Conservation (phyloP, 2,888 invertebrate species). For the Drosophila stalkeri region DNA sequence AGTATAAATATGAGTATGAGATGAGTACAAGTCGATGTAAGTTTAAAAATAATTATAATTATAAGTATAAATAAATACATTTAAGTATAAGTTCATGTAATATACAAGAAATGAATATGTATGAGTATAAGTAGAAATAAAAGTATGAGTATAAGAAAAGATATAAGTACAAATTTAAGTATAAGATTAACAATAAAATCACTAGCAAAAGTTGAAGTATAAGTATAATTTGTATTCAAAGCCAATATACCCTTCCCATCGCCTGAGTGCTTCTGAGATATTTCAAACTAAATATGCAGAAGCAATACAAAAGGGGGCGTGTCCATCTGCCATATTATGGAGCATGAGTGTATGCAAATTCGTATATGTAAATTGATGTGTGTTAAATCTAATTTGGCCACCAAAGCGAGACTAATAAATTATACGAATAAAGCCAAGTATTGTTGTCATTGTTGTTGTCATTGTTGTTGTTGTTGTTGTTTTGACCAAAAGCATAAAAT, state of each 20-base stretch:
- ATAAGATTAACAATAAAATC: neutral
- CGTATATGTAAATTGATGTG: constrained; percentile 24
- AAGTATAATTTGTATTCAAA: neutral
- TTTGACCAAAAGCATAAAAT: constrained; percentile 66
- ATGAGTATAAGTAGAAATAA: neutral
- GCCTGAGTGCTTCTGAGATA: neutral
- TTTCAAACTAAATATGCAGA: constrained; percentile 26
- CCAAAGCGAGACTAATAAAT: constrained; percentile 48
- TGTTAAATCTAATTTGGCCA: constrained; percentile 39
- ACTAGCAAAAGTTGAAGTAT: neutral
- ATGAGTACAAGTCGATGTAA: neutral
- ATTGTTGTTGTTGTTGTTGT: constrained; percentile 10
- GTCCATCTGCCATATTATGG: neutral
- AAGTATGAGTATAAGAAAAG: neutral
- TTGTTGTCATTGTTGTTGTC: constrained; percentile 13
- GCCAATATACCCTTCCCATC: neutral
- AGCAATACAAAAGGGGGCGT: constrained; percentile 14
- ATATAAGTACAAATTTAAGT: neutral
- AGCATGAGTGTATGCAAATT: constrained; percentile 12
- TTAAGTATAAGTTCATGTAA: neutral
- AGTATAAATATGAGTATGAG: neutral
- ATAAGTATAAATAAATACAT: neutral
- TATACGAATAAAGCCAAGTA: constrained; percentile 39
- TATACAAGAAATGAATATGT: neutral
- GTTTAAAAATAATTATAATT: neutral